Conservation (phyloP, 2,113 vertebrate species). For the Mesitornis unicolor region DNA sequence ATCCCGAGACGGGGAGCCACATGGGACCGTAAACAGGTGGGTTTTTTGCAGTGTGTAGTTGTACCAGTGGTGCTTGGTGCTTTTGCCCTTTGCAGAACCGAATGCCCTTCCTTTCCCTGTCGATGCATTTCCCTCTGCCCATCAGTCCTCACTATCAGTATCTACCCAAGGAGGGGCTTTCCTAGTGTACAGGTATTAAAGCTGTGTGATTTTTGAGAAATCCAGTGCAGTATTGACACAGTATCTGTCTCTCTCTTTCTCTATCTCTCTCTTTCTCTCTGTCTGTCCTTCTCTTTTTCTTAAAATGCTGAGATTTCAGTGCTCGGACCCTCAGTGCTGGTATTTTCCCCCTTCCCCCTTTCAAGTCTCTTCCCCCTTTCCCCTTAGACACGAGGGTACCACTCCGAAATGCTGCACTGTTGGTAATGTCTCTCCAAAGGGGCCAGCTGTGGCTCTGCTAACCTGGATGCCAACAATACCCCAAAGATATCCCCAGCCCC, state of each 20-base stretch:
- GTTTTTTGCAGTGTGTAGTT: not conserved
- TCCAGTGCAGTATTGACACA: conserved; percentile 72
- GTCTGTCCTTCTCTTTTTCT: conserved; percentile 66
- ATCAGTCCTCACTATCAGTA: not conserved
- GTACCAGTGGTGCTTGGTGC: conserved; percentile 1
- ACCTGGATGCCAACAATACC: not conserved
- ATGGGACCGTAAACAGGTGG: not conserved
- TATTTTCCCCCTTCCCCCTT: conserved; percentile 3
- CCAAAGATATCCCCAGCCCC: not conserved
- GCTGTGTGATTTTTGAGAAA: conserved; percentile 75
- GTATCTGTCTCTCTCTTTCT: conserved; percentile 61
- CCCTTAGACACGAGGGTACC: not conserved
- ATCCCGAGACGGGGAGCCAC: not conserved
- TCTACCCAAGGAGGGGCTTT: conserved; percentile 40
- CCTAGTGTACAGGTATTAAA: conserved; percentile 69
- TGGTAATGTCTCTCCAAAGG: not conserved
- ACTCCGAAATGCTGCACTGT: conserved; percentile 39
- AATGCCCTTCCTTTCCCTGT: not conserved
- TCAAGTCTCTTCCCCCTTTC: not conserved
- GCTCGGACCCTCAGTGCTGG: conserved; percentile 64
- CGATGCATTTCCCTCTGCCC: not conserved
- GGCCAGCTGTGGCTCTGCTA: conserved; percentile 19
- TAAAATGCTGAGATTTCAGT: conserved; percentile 76
- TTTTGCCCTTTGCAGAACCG: not conserved
- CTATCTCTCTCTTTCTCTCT: conserved; percentile 22